Conservation (phyloP, 2,113 vertebrate genomes). For the Lonchura striata region DNA sequence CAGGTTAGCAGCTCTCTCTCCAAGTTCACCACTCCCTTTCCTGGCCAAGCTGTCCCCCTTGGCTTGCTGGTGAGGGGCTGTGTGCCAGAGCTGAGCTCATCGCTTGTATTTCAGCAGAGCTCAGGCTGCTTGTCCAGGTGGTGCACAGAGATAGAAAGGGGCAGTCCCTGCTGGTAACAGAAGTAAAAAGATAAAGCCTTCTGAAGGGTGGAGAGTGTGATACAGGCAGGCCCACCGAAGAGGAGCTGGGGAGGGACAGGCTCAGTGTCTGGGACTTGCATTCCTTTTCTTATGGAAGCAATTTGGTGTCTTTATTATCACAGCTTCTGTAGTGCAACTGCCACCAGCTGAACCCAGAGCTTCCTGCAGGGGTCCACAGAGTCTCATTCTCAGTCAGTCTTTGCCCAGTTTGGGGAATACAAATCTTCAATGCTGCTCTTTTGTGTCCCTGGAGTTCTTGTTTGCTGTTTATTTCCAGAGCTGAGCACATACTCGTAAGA, state of each 20-base stretch:
- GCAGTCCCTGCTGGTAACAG: neutral
- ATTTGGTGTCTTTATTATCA: neutral
- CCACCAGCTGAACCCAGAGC: neutral
- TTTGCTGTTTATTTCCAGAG: neutral
- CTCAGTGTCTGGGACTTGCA: neutral
- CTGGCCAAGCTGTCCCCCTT: neutral
- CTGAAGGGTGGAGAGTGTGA: neutral
- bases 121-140: neutral
- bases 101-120: neutral
- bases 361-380: neutral
- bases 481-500: neutral
- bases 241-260: neutral
- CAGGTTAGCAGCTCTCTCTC: neutral
- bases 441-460: neutral
- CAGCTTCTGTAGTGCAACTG: neutral
- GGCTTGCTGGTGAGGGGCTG: neutral
- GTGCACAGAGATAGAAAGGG: neutral
- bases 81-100: neutral
- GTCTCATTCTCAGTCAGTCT: neutral
- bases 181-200: constrained; percentile 14
- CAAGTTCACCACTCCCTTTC: neutral
- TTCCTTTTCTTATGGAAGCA: neutral
- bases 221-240: neutral
- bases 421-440: neutral
- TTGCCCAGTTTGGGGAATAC: neutral